These are phyloP conservation scores for Pseudomugil tenellus DNA, from an alignment of 2,797 vertebrate species.

Conservation along the genomic window DNA sequence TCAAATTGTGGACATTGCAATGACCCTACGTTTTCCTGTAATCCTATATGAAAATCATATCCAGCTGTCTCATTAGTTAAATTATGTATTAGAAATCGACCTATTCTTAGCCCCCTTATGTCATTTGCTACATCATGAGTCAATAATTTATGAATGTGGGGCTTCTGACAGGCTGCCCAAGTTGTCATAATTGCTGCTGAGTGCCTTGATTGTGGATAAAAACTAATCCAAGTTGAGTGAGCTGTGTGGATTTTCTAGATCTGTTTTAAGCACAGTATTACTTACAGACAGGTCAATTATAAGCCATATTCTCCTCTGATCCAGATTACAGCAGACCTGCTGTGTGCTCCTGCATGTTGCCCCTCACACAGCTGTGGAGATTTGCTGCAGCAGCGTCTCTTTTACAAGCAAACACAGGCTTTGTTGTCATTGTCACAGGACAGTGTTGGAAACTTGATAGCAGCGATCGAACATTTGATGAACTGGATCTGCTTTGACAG, in stretches of 20 bases:
- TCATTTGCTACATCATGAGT: slow-evolving; percentile 49
- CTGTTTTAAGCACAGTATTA: slow-evolving; percentile 32
- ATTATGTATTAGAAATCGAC: slow-evolving; percentile 44
- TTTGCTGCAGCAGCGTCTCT: slow-evolving; percentile 37
- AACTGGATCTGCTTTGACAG: slow-evolving; percentile 66
- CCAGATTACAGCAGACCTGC: slow-evolving; percentile 28
- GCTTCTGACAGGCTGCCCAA: slow-evolving; percentile 37
- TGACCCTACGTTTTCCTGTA: neutral
- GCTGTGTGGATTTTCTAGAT: slow-evolving; percentile 28
- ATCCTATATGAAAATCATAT: slow-evolving; percentile 21
- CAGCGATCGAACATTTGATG: slow-evolving; percentile 66
- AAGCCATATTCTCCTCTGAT: slow-evolving; percentile 34
- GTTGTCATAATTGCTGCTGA: slow-evolving; percentile 28
- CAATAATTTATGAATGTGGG: slow-evolving; percentile 55
- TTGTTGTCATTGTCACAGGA: slow-evolving; percentile 66
- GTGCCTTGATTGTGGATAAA: slow-evolving; percentile 30
- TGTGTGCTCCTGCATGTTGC: slow-evolving; percentile 15
- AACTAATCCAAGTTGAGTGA: slow-evolving; percentile 36
- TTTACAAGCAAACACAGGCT: slow-evolving; percentile 30
- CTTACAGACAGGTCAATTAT: slow-evolving; percentile 29
- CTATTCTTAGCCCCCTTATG: slow-evolving; percentile 48
- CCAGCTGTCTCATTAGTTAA: slow-evolving; percentile 40
- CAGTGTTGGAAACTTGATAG: slow-evolving; percentile 70
- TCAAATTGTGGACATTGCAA: slow-evolving; percentile 29
- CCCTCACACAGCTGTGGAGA: slow-evolving; percentile 20